Conservation (phyloP, 2,797 vertebrate genomes). For the Harpagifer antarcticus region DNA sequence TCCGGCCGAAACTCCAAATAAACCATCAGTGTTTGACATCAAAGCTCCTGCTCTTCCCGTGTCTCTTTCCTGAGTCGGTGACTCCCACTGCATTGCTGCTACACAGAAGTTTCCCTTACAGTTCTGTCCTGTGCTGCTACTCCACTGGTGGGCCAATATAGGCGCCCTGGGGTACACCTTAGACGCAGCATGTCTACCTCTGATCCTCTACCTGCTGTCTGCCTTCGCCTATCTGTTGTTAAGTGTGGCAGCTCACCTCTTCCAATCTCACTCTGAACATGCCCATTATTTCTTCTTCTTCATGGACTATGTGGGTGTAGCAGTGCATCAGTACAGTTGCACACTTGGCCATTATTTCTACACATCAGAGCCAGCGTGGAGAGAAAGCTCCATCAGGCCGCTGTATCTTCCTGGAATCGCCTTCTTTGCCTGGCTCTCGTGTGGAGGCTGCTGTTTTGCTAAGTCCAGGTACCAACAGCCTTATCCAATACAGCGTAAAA, state of each 20-base stretch:
- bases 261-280: constrained; percentile 92
- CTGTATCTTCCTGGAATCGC: constrained; percentile 89
- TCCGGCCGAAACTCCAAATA: too few species aligned
- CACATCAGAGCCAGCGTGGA: constrained; percentile 88
- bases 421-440: constrained; percentile 92
- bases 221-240: constrained; percentile 88
- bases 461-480: constrained; percentile 90
- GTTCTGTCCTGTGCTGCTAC: constrained; percentile 83
- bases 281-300: constrained; percentile 94
- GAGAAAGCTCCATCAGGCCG: constrained; percentile 81
- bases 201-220: constrained; percentile 88
- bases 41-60: too few species aligned
- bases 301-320: constrained; percentile 93
- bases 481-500: constrained; percentile 89
- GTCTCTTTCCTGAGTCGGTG: too few species aligned
- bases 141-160: constrained; percentile 87
- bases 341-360: constrained; percentile 93
- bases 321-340: constrained; percentile 92
- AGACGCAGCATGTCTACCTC: constrained; percentile 81
- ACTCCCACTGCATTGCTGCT: too few species aligned
- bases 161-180: constrained; percentile 77
- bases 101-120: too few species aligned
- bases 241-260: constrained; percentile 91
- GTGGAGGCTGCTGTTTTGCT: constrained; percentile 91
- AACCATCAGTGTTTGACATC: too few species aligned